A percentile compares a stretch with the other conserved stretches of the same genome.
Conservation (phyloP, 2,797 vertebrate genomes). For the Chrosomus eos region DNA sequence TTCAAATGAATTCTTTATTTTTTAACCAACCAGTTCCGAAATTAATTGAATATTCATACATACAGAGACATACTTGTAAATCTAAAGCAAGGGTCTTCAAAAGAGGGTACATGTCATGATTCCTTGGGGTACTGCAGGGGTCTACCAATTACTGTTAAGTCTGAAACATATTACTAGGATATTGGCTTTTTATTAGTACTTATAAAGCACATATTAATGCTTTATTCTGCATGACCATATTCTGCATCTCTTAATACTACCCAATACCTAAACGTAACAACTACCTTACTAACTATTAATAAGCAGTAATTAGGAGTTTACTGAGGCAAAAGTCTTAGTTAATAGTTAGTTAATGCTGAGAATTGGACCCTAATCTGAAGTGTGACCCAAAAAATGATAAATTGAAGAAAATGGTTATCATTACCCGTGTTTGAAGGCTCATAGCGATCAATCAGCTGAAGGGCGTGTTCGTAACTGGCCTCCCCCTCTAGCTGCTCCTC, state of each 20-base stretch:
- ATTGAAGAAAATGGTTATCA: background rate
- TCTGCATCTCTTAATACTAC: too few relatives aligned
- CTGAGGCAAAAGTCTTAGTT: too few relatives aligned
- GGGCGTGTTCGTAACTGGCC: conserved; percentile 76
- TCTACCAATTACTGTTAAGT: background rate
- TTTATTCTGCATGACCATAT: too few relatives aligned
- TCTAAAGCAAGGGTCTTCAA: background rate
- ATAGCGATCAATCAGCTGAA: conserved; percentile 84
- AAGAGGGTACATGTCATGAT: background rate
- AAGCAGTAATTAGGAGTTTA: too few relatives aligned
- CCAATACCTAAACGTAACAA: too few relatives aligned
- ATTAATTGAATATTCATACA: background rate
- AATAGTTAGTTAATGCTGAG: too few relatives aligned
- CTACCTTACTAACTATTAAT: too few relatives aligned
- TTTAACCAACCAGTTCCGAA: background rate
- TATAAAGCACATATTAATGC: too few relatives aligned
- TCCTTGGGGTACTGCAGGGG: background rate
- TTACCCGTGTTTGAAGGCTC: conserved; percentile 90
- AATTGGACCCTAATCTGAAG: too few relatives aligned
- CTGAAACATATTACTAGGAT: background rate
- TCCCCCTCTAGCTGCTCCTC: conserved; percentile 85
- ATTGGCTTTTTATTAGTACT: too few relatives aligned
- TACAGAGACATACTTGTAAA: background rate
- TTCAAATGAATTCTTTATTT: too few relatives aligned
- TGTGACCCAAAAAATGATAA: background rate